These are phyloP conservation scores for Tribolium madens DNA, from an alignment of 1,140 invertebrate species.

Conservation along the genomic window DNA sequence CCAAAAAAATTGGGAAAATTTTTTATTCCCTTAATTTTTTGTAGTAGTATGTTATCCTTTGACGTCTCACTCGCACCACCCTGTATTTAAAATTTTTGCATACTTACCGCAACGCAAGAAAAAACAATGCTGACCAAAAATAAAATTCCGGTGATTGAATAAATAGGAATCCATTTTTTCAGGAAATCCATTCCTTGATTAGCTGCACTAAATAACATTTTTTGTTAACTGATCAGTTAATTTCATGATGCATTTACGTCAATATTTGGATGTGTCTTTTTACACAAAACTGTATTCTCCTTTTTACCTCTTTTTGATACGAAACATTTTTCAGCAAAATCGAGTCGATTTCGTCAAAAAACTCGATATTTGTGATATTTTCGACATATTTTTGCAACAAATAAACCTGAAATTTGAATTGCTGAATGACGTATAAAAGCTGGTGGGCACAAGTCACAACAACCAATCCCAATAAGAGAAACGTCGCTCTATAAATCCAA, in stretches of 20 bases:
- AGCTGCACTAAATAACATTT: neutral
- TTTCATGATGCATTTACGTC: neutral
- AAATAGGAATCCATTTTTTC: neutral
- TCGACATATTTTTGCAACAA: neutral
- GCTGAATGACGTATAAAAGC: neutral
- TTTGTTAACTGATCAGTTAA: neutral
- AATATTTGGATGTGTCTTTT: neutral
- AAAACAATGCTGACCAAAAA: neutral
- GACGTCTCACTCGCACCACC: too few species aligned
- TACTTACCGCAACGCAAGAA: neutral
- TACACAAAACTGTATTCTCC: neutral
- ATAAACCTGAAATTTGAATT: neutral
- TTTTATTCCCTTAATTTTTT: too few species aligned
- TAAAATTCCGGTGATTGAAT: neutral
- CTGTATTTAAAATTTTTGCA: too few species aligned
- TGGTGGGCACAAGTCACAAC: neutral
- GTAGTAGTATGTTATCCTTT: too few species aligned
- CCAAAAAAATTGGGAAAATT: too few species aligned
- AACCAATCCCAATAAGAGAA: neutral
- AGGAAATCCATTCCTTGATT: neutral
- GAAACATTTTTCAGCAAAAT: neutral
- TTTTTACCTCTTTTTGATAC: neutral
- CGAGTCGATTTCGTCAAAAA: neutral
- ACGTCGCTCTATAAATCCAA: neutral
- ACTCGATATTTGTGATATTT: neutral